phyloP scores from a whole-genome alignment of 2,797 vertebrate species.

The Poeciliopsis turneri region DNA sequence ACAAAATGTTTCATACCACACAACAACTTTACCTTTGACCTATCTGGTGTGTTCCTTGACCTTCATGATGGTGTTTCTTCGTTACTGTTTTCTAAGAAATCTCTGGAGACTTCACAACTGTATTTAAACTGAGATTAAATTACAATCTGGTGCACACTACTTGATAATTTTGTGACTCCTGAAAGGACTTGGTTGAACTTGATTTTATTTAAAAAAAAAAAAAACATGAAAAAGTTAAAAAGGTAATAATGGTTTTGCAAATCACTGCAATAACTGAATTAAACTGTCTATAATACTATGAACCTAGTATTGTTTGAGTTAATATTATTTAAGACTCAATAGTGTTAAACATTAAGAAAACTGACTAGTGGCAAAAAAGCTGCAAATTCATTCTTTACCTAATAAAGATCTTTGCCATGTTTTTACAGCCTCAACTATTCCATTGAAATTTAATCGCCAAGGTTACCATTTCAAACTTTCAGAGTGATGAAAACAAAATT shows the following conservation, averaged over 20 bases:
- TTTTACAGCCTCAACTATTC: conserved; percentile 24
- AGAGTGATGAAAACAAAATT: conserved; percentile 45
- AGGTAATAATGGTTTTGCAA: background rate
- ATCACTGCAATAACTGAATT: background rate
- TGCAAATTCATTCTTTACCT: conserved; percentile 14
- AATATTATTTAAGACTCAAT: background rate
- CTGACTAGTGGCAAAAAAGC: background rate
- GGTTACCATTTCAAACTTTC: conserved; percentile 20
- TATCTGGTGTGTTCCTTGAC: background rate
- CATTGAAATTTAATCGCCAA: conserved; percentile 33
- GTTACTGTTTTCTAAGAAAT: background rate
- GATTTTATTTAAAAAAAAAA: background rate
- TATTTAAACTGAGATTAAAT: background rate
- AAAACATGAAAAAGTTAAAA: background rate
- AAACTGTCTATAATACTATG: background rate
- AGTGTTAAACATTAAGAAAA: background rate
- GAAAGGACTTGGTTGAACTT: background rate
- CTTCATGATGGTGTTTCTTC: background rate
- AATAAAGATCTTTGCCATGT: conserved; percentile 44
- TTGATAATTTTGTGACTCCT: background rate
- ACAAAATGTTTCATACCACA: background rate
- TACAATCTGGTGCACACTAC: background rate
- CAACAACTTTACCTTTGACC: background rate
- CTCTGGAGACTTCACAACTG: background rate
- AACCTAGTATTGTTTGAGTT: background rate